Evolutionary conservation across 1,140 invertebrate genomes (phyloP).

Genomic region (Paraescarpia echinospica): DNA sequence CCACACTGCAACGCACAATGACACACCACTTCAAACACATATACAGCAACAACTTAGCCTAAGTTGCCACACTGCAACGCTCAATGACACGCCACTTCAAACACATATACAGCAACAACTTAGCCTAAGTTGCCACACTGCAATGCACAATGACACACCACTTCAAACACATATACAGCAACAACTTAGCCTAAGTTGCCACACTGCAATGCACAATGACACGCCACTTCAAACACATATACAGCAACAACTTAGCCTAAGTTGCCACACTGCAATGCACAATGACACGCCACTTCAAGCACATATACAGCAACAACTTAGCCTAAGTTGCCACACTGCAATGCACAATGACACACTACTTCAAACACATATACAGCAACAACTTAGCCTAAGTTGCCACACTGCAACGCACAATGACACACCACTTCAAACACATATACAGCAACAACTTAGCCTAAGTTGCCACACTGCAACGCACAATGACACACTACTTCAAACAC

Average conservation of each 20-base stretch:
- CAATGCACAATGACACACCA: no score
- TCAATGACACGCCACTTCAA: no score
- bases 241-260: conserved; percentile 66
- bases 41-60: conserved; percentile 66
- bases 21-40: no score
- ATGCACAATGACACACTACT: no score
- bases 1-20: conserved; percentile 59
- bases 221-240: no score
- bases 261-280: conserved; percentile 60
- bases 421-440: no score
- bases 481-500: no score
- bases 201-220: conserved; percentile 59
- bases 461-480: conserved; percentile 58
- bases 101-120: conserved; percentile 65
- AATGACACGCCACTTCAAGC: no score
- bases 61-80: conserved; percentile 61
- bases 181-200: conserved; percentile 64
- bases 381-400: conserved; percentile 65
- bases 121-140: conserved; percentile 65
- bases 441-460: conserved; percentile 67
- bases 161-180: no score
- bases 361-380: no score
- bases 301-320: conserved; percentile 65
- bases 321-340: conserved; percentile 64
- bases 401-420: conserved; percentile 58